Evolutionary conservation across 2,888 invertebrate species (phyloP).

Genomic region (Thelaira solivaga): DNA sequence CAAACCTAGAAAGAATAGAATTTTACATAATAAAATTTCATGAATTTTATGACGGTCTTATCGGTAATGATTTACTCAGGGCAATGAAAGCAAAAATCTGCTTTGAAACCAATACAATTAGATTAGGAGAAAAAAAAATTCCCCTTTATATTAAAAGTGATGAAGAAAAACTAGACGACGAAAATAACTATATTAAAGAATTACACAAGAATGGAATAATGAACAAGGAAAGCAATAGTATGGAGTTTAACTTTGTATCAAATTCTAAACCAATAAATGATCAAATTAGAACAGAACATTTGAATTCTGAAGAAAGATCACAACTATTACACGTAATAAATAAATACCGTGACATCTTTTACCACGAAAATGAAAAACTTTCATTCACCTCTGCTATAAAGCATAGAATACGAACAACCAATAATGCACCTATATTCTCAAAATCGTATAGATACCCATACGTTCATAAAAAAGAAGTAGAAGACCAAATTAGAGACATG

Average conservation of each 20-base stretch:
- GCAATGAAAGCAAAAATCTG: slow-evolving; percentile 9
- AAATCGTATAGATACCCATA: slow-evolving; percentile 48
- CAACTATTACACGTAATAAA: background rate
- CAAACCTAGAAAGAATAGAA: background rate
- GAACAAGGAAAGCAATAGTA: background rate
- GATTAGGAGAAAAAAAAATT: background rate
- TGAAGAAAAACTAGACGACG: background rate
- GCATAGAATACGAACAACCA: background rate
- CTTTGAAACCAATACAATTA: slow-evolving; percentile 5
- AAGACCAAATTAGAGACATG: background rate
- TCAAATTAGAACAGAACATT: background rate
- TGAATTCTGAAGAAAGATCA: slow-evolving; percentile 8
- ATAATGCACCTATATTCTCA: slow-evolving; percentile 16
- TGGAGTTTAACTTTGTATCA: too few species aligned
- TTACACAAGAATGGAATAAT: background rate
- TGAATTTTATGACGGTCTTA: background rate
- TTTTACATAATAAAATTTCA: background rate
- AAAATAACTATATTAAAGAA: background rate
- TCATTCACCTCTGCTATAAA: slow-evolving; percentile 33
- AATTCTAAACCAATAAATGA: background rate
- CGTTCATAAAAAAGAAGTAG: slow-evolving; percentile 19
- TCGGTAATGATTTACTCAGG: background rate
- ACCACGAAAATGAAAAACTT: slow-evolving; percentile 29
- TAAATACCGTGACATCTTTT: background rate
- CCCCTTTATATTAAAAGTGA: background rate